Evolutionary conservation across 1,140 invertebrate species (phyloP).

Genomic region (Drosophila lacertosa): DNA sequence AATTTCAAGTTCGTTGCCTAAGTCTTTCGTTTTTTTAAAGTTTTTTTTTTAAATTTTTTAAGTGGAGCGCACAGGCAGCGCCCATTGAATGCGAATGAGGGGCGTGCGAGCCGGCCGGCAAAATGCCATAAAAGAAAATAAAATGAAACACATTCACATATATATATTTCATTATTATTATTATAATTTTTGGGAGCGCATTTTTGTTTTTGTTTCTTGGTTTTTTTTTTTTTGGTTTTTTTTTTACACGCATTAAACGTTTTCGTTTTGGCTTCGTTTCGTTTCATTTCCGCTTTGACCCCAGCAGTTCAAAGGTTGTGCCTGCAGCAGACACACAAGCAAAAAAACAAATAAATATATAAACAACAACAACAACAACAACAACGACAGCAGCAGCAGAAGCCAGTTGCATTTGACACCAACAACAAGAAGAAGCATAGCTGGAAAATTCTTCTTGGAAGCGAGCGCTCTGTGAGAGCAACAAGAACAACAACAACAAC

Average conservation of each 20-base stretch:
- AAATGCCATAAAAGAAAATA: constrained; percentile 32
- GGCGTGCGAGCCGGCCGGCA: constrained; percentile 75
- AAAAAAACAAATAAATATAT: constrained; percentile 17
- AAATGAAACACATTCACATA: constrained; percentile 41
- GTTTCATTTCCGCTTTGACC: constrained; percentile 53
- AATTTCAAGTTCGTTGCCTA: constrained; percentile 73
- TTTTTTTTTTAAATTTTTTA: constrained; percentile 37
- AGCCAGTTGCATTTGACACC: constrained; percentile 19
- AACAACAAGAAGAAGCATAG: constrained; percentile 2
- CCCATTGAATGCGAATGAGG: constrained; percentile 74
- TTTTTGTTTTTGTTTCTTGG: constrained; percentile 26
- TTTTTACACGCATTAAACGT: constrained; percentile 38
- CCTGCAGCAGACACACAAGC: constrained; percentile 24
- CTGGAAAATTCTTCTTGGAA: constrained; percentile 44
- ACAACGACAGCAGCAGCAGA: constrained; percentile 13
- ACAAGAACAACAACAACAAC: constrained; percentile 11
- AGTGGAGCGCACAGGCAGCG: constrained; percentile 65
- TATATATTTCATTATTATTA: constrained; percentile 63
- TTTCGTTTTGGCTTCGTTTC: constrained; percentile 45
- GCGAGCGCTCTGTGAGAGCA: constrained; percentile 39
- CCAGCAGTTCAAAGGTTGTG: constrained; percentile 50
- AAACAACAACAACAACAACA: constrained; percentile 7
- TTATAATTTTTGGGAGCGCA: constrained; percentile 44
- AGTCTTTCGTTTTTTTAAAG: constrained; percentile 63
- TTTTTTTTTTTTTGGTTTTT: constrained; percentile 22